Base-by-base conservation (phyloP, 2,888 invertebrate species). In the Agrotis puta region DNA sequence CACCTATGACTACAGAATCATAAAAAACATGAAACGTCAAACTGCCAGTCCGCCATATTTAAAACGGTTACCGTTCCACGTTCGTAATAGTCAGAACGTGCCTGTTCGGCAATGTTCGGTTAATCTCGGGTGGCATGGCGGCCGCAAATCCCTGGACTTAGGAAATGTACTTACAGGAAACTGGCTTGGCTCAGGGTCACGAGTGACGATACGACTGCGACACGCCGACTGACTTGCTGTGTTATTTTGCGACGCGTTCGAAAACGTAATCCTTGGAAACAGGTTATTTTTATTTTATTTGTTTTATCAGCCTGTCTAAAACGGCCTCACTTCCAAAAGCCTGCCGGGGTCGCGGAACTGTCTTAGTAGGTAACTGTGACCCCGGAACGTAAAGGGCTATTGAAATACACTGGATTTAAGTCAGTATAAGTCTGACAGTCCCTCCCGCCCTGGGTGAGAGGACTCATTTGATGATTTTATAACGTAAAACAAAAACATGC, bases 51-150 rank as follows among this genome's bases (percentile, higher is more conserved):
- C 70, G 77, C 83, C 82, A 79, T 83, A 78, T 83, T 86, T 83
- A 85, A 87, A 87, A 81, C 79, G 59, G 82, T 82, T 80, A 77
- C 84, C 77, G 79, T 77, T 79, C 71, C 68, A 79, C 77, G 77
- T 66, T 79, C 72, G 73, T 88, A 87, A 88, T 87, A 85, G 88
- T 71, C 75, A 66, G 67, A 83, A 88, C 88, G 88, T 88, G 88
- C 84, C 76, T 71, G 70, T 75, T 84, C 71, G 84, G 81, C 75
- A 85, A 87, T 73, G 70, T 75, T 84, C 71, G 84, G 81, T 74
- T 86, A 87, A 85, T 88, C 84, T 87, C 85, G 66, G 63, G 50
- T 39, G 63, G 22, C 50, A 48, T 63, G 66, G 65, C 81, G 57
- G 74, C 70, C 74, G 75, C 85, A 86, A 87, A 87, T 87, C 87